Conservation (phyloP, 2,113 vertebrate species). For the Himantopus leucocephalus region DNA sequence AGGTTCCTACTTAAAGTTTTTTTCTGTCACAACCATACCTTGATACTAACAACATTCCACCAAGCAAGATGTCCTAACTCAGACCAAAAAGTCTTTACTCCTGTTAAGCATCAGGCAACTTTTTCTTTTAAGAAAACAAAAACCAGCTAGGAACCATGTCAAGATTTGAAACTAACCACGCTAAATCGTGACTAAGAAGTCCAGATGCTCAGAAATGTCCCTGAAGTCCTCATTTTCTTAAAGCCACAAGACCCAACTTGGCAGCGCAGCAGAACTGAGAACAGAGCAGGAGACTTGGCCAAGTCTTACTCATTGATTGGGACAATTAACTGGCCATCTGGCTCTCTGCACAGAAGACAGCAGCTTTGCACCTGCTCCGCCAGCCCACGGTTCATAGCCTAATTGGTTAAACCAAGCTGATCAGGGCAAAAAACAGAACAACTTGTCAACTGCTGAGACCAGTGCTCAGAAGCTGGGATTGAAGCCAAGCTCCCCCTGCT, state of each 20-base stretch:
- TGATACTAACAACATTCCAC: accelerated
- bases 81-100: neutral
- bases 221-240: neutral
- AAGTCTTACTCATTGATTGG: neutral
- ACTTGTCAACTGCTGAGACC: neutral
- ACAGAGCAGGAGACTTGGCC: neutral
- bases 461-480: neutral
- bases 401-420: neutral
- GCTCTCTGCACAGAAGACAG: neutral
- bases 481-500: neutral
- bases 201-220: neutral
- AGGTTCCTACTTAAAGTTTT: neutral
- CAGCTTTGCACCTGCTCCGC: slow-evolving; percentile 12
- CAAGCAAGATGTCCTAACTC: neutral
- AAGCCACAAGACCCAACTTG: neutral
- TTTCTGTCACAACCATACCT: neutral
- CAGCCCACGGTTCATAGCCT: neutral
- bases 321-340: slow-evolving; percentile 36
- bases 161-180: neutral
- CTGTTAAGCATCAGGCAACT: neutral
- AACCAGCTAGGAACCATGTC: neutral
- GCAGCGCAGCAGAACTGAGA: neutral
- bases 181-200: neutral
- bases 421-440: neutral
- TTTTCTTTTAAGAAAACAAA: neutral